Evolutionary conservation across 2,888 invertebrate genomes (phyloP).

Genomic region (Parnassius orleans): DNA sequence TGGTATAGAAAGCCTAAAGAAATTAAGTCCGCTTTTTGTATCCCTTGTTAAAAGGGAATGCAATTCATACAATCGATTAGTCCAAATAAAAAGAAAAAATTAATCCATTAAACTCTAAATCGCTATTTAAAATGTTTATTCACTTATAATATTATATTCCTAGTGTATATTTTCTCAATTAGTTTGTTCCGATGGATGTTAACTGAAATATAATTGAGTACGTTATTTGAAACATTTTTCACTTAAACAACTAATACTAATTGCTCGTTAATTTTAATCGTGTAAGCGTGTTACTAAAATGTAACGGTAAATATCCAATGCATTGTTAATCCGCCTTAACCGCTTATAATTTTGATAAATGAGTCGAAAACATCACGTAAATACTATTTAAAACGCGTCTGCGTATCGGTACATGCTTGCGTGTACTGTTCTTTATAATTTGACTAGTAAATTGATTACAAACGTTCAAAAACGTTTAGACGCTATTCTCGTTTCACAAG

Average conservation of each 20-base stretch:
- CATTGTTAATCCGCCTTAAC: conserved; percentile 42
- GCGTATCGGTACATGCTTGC: conserved; percentile 22
- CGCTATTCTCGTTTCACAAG: conserved; percentile 1
- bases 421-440: conserved; percentile 24
- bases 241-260: not conserved
- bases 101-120: too few species aligned
- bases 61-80: too few species aligned
- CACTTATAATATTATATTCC: too few species aligned
- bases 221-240: not conserved
- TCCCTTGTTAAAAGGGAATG: too few species aligned
- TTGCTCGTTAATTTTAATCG: conserved; percentile 33
- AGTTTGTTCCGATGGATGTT: not conserved
- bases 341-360: conserved; percentile 62
- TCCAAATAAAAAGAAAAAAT: too few species aligned
- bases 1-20: too few species aligned
- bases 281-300: conserved; percentile 38
- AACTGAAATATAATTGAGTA: not conserved
- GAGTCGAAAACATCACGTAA: conserved; percentile 37
- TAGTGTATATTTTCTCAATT: too few species aligned
- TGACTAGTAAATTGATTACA: conserved; percentile 33
- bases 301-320: conserved; percentile 32
- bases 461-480: conserved; percentile 8
- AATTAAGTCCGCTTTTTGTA: too few species aligned
- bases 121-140: too few species aligned
- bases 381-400: conserved; percentile 16